Percentiles rank a stretch among this genome's conserved stretches.
Evolutionary conservation across 2,888 invertebrate species (phyloP).

Genomic region (Linyphia triangularis): DNA sequence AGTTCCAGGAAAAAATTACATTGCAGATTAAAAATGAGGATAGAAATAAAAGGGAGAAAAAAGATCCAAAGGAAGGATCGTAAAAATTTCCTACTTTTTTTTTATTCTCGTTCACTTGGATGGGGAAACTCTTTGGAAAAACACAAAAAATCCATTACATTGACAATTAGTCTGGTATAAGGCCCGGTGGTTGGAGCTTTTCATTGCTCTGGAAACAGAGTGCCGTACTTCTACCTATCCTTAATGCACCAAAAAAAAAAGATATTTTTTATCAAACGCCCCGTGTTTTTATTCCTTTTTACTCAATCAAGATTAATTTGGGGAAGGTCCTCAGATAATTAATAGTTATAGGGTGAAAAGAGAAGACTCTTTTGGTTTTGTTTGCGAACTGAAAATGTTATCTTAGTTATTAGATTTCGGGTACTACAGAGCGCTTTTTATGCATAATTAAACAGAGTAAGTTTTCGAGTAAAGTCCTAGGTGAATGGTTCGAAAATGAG

Average conservation of each 20-base stretch:
- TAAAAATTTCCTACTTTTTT: conserved; percentile 30
- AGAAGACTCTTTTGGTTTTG: conserved; percentile 26
- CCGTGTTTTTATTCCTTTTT: conserved; percentile 43
- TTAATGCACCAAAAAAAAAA: conserved; percentile 20
- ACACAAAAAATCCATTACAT: conserved; percentile 68
- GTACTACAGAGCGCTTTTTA: conserved; percentile 15
- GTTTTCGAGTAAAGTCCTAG: background rate
- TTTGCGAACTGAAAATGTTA: conserved; percentile 55
- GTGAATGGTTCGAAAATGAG: conserved; percentile 17
- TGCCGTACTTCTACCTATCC: conserved; percentile 28
- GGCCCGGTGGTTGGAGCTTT: conserved; percentile 32
- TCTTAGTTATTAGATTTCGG: conserved; percentile 59
- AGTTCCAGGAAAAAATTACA: conserved; percentile 50
- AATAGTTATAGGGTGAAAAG: conserved; percentile 53
- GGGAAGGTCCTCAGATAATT: conserved; percentile 49
- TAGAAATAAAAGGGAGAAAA: background rate
- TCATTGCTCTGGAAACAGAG: conserved; percentile 45
- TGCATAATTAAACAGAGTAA: conserved; percentile 40
- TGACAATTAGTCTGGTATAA: conserved; percentile 57
- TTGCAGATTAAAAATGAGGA: conserved; percentile 54
- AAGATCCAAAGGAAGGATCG: conserved; percentile 39
- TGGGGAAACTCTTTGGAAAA: conserved; percentile 36
- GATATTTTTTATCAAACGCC: conserved; percentile 31
- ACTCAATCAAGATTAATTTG: conserved; percentile 48
- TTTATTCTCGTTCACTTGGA: conserved; percentile 8